Base-by-base conservation (phyloP, 2,888 invertebrate species). In the Drosophila phalerata region DNA sequence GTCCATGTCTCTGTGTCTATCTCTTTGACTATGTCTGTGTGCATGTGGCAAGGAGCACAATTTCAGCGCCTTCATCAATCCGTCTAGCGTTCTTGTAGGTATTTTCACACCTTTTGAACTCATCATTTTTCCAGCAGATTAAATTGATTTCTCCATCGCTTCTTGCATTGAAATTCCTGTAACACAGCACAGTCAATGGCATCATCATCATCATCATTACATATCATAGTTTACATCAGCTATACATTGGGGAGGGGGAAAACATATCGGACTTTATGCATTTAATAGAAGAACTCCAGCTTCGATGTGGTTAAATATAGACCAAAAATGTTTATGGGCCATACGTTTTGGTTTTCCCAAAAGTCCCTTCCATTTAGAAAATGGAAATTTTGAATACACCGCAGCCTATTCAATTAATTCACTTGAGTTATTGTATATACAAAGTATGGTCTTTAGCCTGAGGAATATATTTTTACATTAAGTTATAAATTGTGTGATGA, bases 81-180 rank as follows among this genome's bases (percentile, higher is more conserved):
- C 48, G 45, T 45, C 43, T 32, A 53, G 66, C 79, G 48, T 68
- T 74, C 65, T 73, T 85, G 85, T 87, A 79, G 85, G 88, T 85
- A 85, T 85, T 85, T 85, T 85, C 85, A 85, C 88, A 85, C 85
- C 88, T 85, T 72, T 57, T 42, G 52, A 64, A 43, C 68, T 64
- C 64, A 76, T 84, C 76, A 81, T 81, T 79, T 72, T 79, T 37
- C 66, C 56, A 65, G 49, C 62, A 70, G 64, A 69, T 64, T 71
- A 71, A 80, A 85, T 77, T 77, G 77, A 77, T 77, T 79, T 74
- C 74, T 60, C 17, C 49, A 13, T 60, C 22, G 52, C 17, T 28
- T 34, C 57, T 49, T 32, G 52, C 62, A 37, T 25, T 25, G 47
- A 53, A 49, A 49, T 47, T 37, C 62, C 45, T 40, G 9, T 10